Evolutionary conservation across 2,797 vertebrate genomes (phyloP), one percentile per base, ranked within the genome.

Genomic region (Dromococcyx pavoninus): DNA sequence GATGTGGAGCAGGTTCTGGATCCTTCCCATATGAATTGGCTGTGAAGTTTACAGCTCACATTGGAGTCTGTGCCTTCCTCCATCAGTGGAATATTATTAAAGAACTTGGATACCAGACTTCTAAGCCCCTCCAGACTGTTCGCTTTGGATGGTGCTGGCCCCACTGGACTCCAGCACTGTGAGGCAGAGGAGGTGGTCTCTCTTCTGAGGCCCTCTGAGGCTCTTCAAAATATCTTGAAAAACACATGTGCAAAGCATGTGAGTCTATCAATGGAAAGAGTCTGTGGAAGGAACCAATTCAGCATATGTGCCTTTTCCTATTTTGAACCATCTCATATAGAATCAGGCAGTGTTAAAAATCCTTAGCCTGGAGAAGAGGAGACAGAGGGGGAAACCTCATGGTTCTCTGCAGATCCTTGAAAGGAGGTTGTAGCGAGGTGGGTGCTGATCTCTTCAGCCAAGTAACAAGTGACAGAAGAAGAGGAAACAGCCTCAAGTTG

Each of bases 41-140:
- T 32, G 50, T 33, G 51, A n/a, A 30, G 44, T 62, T 69, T 33
- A 6, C 16, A 58, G 71, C 30, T 4, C 1, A 0, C 1, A 3
- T 43, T 7, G 33, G 18, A 27, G 46, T 13, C 82, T 62, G 73
- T 24, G 10, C 28, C 24, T 48, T 48, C 37, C 7, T 4, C 62
- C 39, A 16, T 8, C 21, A 8, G 10, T 4, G 24, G 12, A 51
- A 33, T 3, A 9, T 11, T 23, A 11, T 44, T 21, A 23, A 33
- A 21, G 43, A 53, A 12, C 17, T 48, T 1, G 2, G 32, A 65
- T 43, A 17, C 73, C 50, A n/a, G 6, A 1, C 33, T 24, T 39
- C 50, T 13, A 24, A 33, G 11, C 32, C 21, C 27, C 16, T 18
- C 53, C 78, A 44, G 35, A 33, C 27, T 12, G 1, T 21, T 25